Evolutionary conservation across 2,888 invertebrate genomes (phyloP), one percentile per base, ranked within the genome.

Genomic region (Boloria euphrosyne): DNA sequence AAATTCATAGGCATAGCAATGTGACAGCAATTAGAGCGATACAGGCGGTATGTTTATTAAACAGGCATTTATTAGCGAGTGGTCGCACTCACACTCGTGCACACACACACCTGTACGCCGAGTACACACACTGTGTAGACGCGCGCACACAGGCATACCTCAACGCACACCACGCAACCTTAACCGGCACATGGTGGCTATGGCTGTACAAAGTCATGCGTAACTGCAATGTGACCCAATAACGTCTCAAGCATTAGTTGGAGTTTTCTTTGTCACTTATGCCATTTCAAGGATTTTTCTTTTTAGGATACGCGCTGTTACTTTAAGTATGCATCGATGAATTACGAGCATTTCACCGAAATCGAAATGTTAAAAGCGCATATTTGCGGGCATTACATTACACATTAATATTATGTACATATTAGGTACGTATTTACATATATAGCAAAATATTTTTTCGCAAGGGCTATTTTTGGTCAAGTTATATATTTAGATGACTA

Each of bases 1-100:
- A 68, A 65, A 65, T 68, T 68, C 65, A 68, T 68, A 68, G 60
- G 59, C 65, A 68, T 68, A 68, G 65, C 67, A 65, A 68, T 61
- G 61, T 68, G 67, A 68, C 67, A 68, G 67, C 67, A 65, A 68
- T 68, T 68, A 68, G 47, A 49, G 14, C 57, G 65, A 68, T 58
- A 46, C 57, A 43, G 53, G 51, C 67, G 59, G 58, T 59, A 63
- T 63, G 67, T 64, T 50, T 64, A 67, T 60, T 67, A 54, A 67
- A 67, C 64, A 60, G 59, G 65, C 58, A 52, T 62, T 51, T 50
- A 57, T 62, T 51, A 62, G 62, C 63, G 63, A 57, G 46, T 27
- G 22, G 44, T 16, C 51, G 52, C 38, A 13, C 63, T 7, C 50
- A 17, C 52, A 50, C 55, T 2, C 14, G 10, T 27, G 50, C 63